phyloP scores from a whole-genome alignment of 2,888 invertebrate species.

The Tetranychus truncatus region DNA sequence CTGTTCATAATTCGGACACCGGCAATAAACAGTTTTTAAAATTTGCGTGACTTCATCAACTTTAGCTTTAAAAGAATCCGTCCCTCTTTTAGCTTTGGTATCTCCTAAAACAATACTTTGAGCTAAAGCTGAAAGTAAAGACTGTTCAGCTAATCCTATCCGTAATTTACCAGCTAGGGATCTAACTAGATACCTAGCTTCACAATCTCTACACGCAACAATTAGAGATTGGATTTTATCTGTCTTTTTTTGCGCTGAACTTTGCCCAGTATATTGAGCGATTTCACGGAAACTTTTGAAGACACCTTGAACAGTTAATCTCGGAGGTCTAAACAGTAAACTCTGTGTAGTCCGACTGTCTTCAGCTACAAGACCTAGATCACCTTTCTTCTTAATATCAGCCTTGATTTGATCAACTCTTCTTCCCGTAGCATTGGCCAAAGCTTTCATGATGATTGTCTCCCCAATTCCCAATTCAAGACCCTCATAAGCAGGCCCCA shows the following conservation, averaged over 20 bases:
- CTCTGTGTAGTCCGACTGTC: conserved; percentile 46
- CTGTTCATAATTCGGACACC: conserved; percentile 81
- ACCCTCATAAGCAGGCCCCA: conserved; percentile 90
- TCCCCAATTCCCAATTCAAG: conserved; percentile 63
- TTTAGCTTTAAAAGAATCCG: conserved; percentile 54
- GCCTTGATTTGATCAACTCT: conserved; percentile 60
- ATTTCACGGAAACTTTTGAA: conserved; percentile 68
- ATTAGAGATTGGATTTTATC: conserved; percentile 76
- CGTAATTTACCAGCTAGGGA: conserved; percentile 81
- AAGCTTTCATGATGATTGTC: conserved; percentile 76
- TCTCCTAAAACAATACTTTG: conserved; percentile 48
- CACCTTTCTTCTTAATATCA: conserved; percentile 53
- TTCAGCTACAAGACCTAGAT: conserved; percentile 77
- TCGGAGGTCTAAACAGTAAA: conserved; percentile 66
- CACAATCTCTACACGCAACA: conserved; percentile 68
- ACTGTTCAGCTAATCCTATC: conserved; percentile 91
- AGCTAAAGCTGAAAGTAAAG: conserved; percentile 72
- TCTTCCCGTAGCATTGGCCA: conserved; percentile 71
- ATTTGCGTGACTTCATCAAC: conserved; percentile 48
- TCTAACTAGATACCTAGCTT: conserved; percentile 72
- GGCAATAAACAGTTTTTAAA: conserved; percentile 81
- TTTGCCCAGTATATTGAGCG: conserved; percentile 60
- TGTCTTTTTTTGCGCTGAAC: conserved; percentile 52
- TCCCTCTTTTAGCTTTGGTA: conserved; percentile 38
- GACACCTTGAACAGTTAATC: conserved; percentile 52